These are phyloP conservation scores for Aepyceros melampus DNA, from an alignment of 2,113 vertebrate species.

Conservation along the genomic window DNA sequence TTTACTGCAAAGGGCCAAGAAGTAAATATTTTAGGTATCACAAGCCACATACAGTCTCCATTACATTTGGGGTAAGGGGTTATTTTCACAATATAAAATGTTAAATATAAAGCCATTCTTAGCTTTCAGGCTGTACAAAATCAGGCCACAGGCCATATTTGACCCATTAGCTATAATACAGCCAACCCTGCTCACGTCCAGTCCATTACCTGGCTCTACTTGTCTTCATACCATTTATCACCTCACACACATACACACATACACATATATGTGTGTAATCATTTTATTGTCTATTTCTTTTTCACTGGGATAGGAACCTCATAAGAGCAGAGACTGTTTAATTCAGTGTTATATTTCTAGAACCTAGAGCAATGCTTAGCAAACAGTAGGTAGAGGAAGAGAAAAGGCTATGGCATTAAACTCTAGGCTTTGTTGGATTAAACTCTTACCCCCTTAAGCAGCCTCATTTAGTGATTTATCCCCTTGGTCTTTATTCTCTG, in stretches of 20 bases:
- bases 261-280: background rate
- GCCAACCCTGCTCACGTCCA: background rate
- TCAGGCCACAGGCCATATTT: background rate
- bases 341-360: background rate
- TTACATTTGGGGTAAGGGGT: background rate
- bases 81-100: background rate
- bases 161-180: rapidly evolving
- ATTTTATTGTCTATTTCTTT: background rate
- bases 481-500: background rate
- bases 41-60: background rate
- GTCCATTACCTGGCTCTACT: background rate
- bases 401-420: background rate
- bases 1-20: background rate
- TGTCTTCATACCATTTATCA: background rate
- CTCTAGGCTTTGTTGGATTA: background rate
- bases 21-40: background rate
- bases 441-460: background rate
- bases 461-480: background rate
- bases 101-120: background rate
- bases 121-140: background rate
- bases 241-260: background rate
- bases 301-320: background rate
- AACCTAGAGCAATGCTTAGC: background rate
- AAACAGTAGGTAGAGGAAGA: background rate
- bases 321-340: background rate